Base-by-base conservation (phyloP, 1,140 invertebrate species). In the Drosophila saltans region DNA sequence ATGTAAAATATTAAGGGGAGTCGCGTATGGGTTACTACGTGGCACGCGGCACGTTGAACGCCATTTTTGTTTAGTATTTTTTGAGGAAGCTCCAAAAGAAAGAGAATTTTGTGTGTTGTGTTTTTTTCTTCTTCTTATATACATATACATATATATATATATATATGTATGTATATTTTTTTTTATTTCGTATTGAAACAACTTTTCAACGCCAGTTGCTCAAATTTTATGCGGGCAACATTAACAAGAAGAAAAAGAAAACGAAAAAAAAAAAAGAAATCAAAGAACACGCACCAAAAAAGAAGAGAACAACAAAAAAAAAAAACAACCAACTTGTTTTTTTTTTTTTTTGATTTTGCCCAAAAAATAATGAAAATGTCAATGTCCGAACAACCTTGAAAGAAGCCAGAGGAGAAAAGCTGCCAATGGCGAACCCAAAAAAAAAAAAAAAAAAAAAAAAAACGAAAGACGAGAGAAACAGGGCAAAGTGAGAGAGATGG, bases 341-440 rank as follows among this genome's bases (percentile, higher is more conserved):
- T 61, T 36, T 36, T 36, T 52, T 69, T 48, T 61, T 68, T 68
- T 68, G 48, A 59, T 76, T 72, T 45, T 76, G 75, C 66, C 72
- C 71, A 66, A 86, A 66, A 71, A 72, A 91, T 86, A 91, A 86
- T 90, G 81, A 82, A 81, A 91, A 91, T 91, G 90, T 91, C 90
- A 91, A 91, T 91, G 90, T 85, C 85, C 90, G 90, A 91, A 90
- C 90, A 91, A 91, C 90, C 90, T 91, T 91, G 90, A 91, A 91
- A 91, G 90, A 91, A 91, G 77, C 78, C 90, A 91, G 83, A 91
- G 90, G 83, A 86, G 83, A 88, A 86, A 86, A 88, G 76, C 83
- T 77, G 78, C 75, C 72, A 80, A 70, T 66, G 26, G 74, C 63
- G 56, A 72, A 66, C 39, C 59, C 45, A 52, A 52, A 52, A 24